phyloP scores from a whole-genome alignment of 2,888 invertebrate species.

The Endotricha flammealis region DNA sequence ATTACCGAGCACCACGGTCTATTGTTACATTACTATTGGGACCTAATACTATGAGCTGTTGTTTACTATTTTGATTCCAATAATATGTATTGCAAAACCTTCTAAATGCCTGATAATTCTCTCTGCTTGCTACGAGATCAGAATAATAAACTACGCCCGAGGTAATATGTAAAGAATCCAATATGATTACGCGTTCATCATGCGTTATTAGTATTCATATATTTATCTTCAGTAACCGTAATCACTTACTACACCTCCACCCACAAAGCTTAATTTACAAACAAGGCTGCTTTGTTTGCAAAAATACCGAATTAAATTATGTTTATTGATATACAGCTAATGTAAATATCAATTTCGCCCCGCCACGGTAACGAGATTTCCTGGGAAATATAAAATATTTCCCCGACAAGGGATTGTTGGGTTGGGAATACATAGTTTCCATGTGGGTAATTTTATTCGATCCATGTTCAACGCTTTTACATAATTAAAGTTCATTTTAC shows the following conservation, averaged over 20 bases:
- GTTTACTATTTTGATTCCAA: no score
- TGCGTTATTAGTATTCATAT: no score
- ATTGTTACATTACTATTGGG: no score
- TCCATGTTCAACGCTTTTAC: not conserved
- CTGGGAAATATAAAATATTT: constrained; percentile 45
- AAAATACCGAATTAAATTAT: constrained; percentile 31
- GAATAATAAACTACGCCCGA: no score
- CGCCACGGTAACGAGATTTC: constrained; percentile 29
- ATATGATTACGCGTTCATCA: no score
- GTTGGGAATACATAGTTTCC: not conserved
- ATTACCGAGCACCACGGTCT: no score
- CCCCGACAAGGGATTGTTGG: constrained; percentile 23
- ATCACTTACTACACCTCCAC: not conserved
- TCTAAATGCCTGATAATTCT: no score
- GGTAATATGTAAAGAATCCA: no score
- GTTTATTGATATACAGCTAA: constrained; percentile 33
- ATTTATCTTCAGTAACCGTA: not conserved
- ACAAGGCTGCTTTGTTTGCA: constrained; percentile 18
- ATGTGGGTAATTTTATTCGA: not conserved
- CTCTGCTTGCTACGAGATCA: no score
- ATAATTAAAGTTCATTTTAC: not conserved
- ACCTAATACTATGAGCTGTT: no score
- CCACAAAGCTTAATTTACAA: constrained; percentile 30
- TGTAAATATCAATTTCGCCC: constrained; percentile 50
- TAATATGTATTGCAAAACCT: no score